Evolutionary conservation across 2,797 vertebrate genomes (phyloP), one percentile per base, ranked within the genome.

Genomic region (Phoebastria nigripes): DNA sequence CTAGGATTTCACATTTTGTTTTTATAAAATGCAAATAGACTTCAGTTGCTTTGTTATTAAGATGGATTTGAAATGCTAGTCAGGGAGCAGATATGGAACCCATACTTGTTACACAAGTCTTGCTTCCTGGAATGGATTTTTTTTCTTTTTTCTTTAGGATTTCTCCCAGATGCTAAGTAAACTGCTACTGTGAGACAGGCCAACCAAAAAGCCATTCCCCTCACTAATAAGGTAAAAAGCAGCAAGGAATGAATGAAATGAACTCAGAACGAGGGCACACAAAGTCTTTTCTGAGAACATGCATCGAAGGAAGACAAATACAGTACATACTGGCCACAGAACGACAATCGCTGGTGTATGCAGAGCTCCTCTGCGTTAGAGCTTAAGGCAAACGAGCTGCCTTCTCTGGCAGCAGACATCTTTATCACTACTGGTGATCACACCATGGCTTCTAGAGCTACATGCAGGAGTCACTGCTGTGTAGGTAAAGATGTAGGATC

Each of bases 1-100:
- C 51, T 96, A 94, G 77, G 79, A 81, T 97, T 96, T 97, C 95
- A 93, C 88, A 89, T 96, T 97, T 94, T 96, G 81, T 94, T 97
- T 95, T 91, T 76, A 95, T 95, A 91, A 95, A 96, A 94, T 90
- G 79, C 86, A 96, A 96, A 93, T 94, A 87, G 49, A 76, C 72
- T 95, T 85, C 88, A 91, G 88, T 94, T 67, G 65, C 80, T 93
- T 93, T 91, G 54, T 87, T 95, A 92, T 94, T 94, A 94, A 94
- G 92, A 87, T 74, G 52, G 77, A 97, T 94, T 83, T 86, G 81
- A 95, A 95, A 93, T 77, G 49, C 44, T 90, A 73, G 83, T 79
- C 61, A 63, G 90, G 72, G 70, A 93, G 82, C 52, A 92, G 95
- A 91, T 89, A 94, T 65, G 55, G 91, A 96, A 86, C 47, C 77